phyloP scores from a whole-genome alignment of 2,888 invertebrate genomes.

The Epinotia brunnichana region DNA sequence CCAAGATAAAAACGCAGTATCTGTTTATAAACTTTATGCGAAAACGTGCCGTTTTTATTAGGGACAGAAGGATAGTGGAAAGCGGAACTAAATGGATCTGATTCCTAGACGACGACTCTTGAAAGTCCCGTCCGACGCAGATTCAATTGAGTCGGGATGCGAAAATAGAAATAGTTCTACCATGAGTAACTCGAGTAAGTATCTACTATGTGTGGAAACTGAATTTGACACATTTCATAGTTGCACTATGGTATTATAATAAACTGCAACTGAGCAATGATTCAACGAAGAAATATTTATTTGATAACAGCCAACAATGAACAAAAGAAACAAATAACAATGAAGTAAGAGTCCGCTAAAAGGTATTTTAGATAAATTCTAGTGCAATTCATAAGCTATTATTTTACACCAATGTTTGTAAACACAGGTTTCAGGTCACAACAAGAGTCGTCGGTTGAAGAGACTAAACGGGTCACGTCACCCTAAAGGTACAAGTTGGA shows the following conservation, averaged over 20 bases:
- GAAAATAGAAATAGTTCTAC: constrained; percentile 20
- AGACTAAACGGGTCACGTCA: neutral
- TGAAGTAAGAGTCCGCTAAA: neutral
- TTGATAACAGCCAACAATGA: constrained; percentile 15
- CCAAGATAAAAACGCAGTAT: constrained; percentile 16
- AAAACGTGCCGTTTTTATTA: neutral
- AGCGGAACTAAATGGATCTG: constrained; percentile 40
- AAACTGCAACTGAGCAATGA: neutral
- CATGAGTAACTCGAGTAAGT: neutral
- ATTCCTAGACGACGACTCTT: constrained; percentile 39
- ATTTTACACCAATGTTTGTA: neutral
- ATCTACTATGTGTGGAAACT: neutral
- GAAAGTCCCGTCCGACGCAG: constrained; percentile 46
- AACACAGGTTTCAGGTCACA: neutral
- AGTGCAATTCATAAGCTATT: constrained; percentile 3
- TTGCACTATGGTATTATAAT: neutral
- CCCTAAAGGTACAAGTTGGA: too few species aligned
- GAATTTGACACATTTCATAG: neutral
- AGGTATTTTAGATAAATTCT: neutral
- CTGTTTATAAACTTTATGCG: neutral
- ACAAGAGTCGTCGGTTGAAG: neutral
- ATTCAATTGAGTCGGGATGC: constrained; percentile 44
- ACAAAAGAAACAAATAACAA: constrained; percentile 4
- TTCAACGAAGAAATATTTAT: neutral
- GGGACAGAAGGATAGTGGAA: constrained; percentile 19